Evolutionary conservation across 2,888 invertebrate species (phyloP), one percentile per base, ranked within the genome.

Genomic region (Chrysolina haemoptera): DNA sequence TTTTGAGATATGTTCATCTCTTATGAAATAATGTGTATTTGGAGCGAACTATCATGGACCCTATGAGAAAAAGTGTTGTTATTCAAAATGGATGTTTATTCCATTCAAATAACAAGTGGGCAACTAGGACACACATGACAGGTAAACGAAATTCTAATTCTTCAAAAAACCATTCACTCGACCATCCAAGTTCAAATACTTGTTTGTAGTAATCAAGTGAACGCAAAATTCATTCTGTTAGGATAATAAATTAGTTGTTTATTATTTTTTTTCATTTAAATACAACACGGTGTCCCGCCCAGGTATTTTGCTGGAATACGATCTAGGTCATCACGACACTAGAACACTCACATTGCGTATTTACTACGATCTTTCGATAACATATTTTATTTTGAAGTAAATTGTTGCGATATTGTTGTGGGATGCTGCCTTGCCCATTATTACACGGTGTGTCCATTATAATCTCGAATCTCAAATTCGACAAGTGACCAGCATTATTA

Each of bases 101-200:
- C 35, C 20, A 55, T 20, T 55, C 20, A 22, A 18, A 55, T 6
- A 55, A 20, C 40, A 62, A 40, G 62, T 68, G 68, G 55, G 64
- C 75, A 75, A 71, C 68, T 73, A 70, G 75, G 73, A 77, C 77
- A 77, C 74, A 77, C 76, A 71, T 63, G 73, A 75, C 68, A 71
- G 74, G 69, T 74, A 74, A 65, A 27, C 55, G 62, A 71, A 75
- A 74, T 64, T 72, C 69, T 73, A 78, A 70, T 74, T 74, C 68
- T 68, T 65, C 73, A 76, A 74, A 73, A 75, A 75, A 71, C 68
- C 66, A 76, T 79, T 79, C 76, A 77, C 77, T 77, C 79, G 77
- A 79, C 75, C 77, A 77, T 79, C 79, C 79, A 75, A 74, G 74
- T 77, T 77, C 73, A 76, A 74, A 77, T 77, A 76, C 79, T 82